phyloP scores from a whole-genome alignment of 2,113 vertebrate genomes.

The Azemiops feae region DNA sequence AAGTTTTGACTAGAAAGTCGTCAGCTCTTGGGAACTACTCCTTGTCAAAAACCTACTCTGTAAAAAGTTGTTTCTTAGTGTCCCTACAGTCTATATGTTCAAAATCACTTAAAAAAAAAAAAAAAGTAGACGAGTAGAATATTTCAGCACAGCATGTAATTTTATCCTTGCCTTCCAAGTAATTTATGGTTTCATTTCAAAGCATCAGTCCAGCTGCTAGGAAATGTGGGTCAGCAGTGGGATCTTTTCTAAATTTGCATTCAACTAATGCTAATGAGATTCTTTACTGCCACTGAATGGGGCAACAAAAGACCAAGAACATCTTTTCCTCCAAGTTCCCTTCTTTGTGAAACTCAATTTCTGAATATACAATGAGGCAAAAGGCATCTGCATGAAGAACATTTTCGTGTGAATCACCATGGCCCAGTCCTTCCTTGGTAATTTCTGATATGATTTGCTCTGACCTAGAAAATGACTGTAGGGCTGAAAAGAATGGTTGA shows the following conservation, averaged over 20 bases:
- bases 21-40: neutral
- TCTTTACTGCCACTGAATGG: neutral
- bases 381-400: neutral
- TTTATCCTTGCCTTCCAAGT: slow-evolving; percentile 21
- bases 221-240: neutral
- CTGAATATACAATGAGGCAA: neutral
- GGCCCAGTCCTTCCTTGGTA: neutral
- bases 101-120: neutral
- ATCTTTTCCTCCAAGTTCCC: neutral
- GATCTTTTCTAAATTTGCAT: neutral
- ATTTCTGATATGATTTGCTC: neutral
- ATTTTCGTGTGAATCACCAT: neutral
- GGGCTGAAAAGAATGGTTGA: neutral
- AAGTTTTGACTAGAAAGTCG: neutral
- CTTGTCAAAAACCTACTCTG: neutral
- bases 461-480: neutral
- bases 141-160: neutral
- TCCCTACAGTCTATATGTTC: neutral
- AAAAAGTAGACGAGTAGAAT: neutral
- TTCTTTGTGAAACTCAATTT: neutral
- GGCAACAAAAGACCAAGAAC: neutral
- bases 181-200: slow-evolving; percentile 11
- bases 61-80: neutral
- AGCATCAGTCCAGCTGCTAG: neutral
- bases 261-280: neutral